Conservation (phyloP, 2,113 vertebrate species). For the Silurus glanis region DNA sequence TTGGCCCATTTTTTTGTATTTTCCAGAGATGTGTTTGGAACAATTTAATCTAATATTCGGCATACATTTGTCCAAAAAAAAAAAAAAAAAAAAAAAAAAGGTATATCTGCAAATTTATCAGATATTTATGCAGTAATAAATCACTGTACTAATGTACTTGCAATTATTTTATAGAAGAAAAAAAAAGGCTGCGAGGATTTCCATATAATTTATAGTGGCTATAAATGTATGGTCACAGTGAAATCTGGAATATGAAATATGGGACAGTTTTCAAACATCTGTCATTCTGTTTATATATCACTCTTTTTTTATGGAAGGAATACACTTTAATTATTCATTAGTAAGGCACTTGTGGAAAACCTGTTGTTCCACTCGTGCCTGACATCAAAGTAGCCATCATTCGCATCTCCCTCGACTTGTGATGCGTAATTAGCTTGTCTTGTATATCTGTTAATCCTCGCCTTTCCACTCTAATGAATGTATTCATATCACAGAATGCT, state of each 20-base stretch:
- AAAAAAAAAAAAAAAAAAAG: not conserved
- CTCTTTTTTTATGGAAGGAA: constrained; percentile 38
- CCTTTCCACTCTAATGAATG: constrained; percentile 69
- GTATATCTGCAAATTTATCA: not conserved
- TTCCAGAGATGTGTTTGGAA: too few species aligned
- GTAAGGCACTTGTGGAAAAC: constrained; percentile 54
- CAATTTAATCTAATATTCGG: not conserved
- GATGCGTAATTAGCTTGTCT: constrained; percentile 59
- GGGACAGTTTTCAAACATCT: constrained; percentile 51
- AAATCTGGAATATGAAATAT: not conserved
- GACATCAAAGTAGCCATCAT: constrained; percentile 57
- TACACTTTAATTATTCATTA: constrained; percentile 48
- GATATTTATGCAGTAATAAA: too few species aligned
- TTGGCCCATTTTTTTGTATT: too few species aligned
- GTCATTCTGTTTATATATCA: constrained; percentile 63
- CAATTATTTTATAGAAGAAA: not conserved
- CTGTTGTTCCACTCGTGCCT: constrained; percentile 52
- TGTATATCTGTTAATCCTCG: constrained; percentile 66
- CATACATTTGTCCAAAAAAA: not conserved
- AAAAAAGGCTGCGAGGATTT: not conserved
- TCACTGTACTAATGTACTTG: not conserved
- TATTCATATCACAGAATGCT: constrained; percentile 70
- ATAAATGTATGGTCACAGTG: not conserved
- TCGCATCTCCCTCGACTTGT: constrained; percentile 32
- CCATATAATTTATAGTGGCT: not conserved